Percentiles rank a stretch among this genome's conserved stretches.
Conservation (phyloP, 2,888 invertebrate species). For the Nemurella pictetii region DNA sequence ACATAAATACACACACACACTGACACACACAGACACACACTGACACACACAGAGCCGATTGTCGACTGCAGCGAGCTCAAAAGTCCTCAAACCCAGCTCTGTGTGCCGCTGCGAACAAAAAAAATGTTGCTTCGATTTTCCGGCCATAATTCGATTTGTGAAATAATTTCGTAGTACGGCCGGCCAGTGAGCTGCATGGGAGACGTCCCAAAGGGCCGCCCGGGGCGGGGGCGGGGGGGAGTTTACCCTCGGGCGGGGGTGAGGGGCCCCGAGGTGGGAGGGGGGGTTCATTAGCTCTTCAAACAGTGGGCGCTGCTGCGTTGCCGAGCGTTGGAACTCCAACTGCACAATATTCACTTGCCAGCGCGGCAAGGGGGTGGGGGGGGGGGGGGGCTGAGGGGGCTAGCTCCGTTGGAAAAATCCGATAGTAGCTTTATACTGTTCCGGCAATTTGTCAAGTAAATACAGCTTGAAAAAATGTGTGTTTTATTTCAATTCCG, state of each 20-base stretch:
- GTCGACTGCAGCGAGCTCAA: neutral
- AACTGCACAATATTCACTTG: neutral
- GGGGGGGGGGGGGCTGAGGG: too few species aligned
- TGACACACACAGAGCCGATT: neutral
- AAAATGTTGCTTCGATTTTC: constrained; percentile 41
- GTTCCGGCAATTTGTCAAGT: neutral
- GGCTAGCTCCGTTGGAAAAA: neutral
- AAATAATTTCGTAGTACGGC: constrained; percentile 39
- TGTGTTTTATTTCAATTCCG: neutral
- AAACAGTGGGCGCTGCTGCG: constrained; percentile 40
- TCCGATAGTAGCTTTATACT: neutral
- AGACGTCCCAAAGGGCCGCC: constrained; percentile 30
- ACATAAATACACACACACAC: constrained; percentile 35
- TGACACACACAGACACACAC: neutral
- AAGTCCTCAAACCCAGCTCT: neutral
- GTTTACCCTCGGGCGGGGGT: constrained; percentile 29
- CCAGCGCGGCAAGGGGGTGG: neutral
- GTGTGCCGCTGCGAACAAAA: constrained; percentile 23
- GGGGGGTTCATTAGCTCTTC: constrained; percentile 43
- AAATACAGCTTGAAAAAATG: neutral
- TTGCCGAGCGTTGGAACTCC: neutral
- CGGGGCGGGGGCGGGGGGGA: constrained; percentile 32
- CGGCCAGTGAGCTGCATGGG: constrained; percentile 31
- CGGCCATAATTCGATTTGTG: constrained; percentile 41
- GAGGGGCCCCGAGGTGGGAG: constrained; percentile 1